These are phyloP conservation scores for Caerostris darwini DNA, from an alignment of 1,140 invertebrate genomes.

Conservation along the genomic window DNA sequence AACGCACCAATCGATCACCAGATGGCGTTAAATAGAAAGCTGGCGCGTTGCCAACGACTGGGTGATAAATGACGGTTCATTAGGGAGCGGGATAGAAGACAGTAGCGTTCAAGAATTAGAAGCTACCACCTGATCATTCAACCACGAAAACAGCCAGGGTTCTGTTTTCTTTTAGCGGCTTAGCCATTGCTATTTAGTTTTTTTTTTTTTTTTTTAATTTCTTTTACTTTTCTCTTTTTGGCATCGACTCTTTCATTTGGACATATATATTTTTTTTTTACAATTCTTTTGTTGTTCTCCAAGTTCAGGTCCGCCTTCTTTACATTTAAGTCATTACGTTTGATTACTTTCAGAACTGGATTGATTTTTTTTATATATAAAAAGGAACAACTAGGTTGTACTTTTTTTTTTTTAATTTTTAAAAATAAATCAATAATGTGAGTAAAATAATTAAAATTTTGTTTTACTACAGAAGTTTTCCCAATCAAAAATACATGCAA, in stretches of 20 bases:
- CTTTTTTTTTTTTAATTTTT: too few relatives aligned
- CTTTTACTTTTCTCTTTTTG: background rate
- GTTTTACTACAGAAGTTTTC: too few relatives aligned
- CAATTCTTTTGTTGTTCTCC: too few relatives aligned
- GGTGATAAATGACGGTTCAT: conserved; percentile 69
- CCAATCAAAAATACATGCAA: too few relatives aligned
- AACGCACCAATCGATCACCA: conserved; percentile 65
- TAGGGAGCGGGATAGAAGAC: conserved; percentile 54
- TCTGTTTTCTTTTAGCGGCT: conserved; percentile 65
- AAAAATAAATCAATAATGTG: too few relatives aligned
- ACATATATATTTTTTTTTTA: conserved; percentile 5
- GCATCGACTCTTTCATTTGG: background rate
- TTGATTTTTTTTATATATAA: background rate
- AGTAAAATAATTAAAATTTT: too few relatives aligned
- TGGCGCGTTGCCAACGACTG: conserved; percentile 66
- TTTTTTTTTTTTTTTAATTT: background rate
- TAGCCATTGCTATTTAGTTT: background rate
- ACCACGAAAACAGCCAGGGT: conserved; percentile 61
- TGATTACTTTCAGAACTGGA: background rate
- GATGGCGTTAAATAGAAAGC: conserved; percentile 69
- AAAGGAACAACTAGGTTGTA: too few relatives aligned
- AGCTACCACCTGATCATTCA: conserved; percentile 67
- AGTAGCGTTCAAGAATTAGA: conserved; percentile 63
- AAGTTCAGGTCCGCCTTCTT: conserved; percentile 7
- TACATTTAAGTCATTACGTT: conserved; percentile 37